A percentile compares a stretch with the other conserved stretches of the same genome.
These are phyloP conservation scores for Cardiocondyla obscurior DNA, from an alignment of 1,140 invertebrate genomes.

Conservation along the genomic window DNA sequence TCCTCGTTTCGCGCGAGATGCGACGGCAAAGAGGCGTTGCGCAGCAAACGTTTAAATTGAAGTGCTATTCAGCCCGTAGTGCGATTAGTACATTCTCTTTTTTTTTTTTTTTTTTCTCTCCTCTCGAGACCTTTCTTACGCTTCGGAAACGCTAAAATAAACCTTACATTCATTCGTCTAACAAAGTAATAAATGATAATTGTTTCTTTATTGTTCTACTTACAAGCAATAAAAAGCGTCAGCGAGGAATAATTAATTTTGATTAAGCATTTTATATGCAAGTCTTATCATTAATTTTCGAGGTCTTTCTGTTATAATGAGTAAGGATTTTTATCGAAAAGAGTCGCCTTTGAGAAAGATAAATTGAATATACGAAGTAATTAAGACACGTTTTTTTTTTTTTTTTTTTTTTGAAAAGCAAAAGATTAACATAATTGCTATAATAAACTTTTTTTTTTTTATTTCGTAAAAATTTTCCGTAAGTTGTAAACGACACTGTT, in stretches of 20 bases:
- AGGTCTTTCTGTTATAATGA: background rate
- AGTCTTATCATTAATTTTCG: background rate
- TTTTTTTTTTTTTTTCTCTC: background rate
- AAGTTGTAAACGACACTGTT: background rate
- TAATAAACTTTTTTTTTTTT: background rate
- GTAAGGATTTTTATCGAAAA: background rate
- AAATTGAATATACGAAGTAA: background rate
- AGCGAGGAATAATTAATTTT: background rate
- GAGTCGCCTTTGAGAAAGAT: background rate
- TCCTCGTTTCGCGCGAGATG: conserved; percentile 42
- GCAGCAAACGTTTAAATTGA: conserved; percentile 39
- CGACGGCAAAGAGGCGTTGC: conserved; percentile 41
- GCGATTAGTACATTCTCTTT: conserved; percentile 30
- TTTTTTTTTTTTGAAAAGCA: background rate
- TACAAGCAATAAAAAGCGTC: background rate
- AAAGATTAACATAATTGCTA: background rate
- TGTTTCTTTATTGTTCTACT: conserved; percentile 7
- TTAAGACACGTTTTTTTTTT: no score
- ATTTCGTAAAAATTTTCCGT: background rate
- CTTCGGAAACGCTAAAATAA: background rate
- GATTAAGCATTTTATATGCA: background rate
- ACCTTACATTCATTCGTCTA: background rate
- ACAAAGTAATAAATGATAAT: conserved; percentile 14
- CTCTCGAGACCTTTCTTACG: background rate
- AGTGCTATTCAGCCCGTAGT: conserved; percentile 36